A percentile compares a stretch with the other conserved stretches of the same genome.
phyloP scores from a whole-genome alignment of 2,797 vertebrate species.

The Telmatherina bonti region DNA sequence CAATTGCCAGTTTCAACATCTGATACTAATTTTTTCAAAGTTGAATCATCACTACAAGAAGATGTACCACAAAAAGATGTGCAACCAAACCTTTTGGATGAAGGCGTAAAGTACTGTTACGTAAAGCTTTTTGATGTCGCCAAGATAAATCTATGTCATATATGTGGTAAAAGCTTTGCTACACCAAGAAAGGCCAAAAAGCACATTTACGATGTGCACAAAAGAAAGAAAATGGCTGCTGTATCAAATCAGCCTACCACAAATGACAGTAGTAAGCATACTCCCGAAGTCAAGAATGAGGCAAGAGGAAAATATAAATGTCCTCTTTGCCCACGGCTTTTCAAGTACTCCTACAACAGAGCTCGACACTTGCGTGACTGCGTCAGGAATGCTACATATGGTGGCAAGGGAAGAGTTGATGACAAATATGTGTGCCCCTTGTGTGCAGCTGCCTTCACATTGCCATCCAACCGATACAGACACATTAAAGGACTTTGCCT shows the following conservation, averaged over 20 bases:
- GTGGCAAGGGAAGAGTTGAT: conserved; percentile 62
- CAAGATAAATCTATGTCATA: conserved; percentile 54
- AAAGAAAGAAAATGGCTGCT: conserved; percentile 16
- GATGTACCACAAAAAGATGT: background rate
- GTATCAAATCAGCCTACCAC: conserved; percentile 33
- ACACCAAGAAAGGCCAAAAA: conserved; percentile 51
- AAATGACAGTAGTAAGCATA: conserved; percentile 49
- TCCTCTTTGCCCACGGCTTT: conserved; percentile 79
- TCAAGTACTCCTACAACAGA: conserved; percentile 81
- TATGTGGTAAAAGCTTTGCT: conserved; percentile 70
- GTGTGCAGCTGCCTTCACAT: conserved; percentile 73
- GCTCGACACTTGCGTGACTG: conserved; percentile 82
- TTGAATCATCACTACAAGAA: background rate
- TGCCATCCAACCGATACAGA: conserved; percentile 72
- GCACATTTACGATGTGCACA: conserved; percentile 57
- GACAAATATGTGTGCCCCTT: conserved; percentile 79
- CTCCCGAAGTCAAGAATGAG: conserved; percentile 23
- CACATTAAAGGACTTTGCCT: conserved; percentile 79
- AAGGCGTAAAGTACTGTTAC: conserved; percentile 68
- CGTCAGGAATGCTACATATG: conserved; percentile 56
- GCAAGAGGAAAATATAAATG: conserved; percentile 70
- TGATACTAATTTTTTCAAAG: conserved; percentile 15
- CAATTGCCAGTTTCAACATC: conserved; percentile 6
- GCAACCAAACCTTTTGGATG: background rate
- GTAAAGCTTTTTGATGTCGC: conserved; percentile 81